Conservation (phyloP, 2,888 invertebrate species). For the Flexamia atlantica region DNA sequence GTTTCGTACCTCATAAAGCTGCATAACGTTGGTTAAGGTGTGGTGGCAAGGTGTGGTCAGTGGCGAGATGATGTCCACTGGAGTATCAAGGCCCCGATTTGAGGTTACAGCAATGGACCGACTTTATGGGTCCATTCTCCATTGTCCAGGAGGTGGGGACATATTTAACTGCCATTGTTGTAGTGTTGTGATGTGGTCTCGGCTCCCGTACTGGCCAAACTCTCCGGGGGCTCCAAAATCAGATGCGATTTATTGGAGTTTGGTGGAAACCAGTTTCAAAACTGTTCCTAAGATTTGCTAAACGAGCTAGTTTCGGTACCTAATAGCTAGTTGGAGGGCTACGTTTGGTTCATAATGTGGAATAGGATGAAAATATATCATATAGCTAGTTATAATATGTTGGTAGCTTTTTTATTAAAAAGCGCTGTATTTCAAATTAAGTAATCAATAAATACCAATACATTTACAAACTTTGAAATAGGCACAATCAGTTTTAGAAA, state of each 20-base stretch:
- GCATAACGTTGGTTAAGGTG: no score
- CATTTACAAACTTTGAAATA: no score
- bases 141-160: constrained; percentile 48
- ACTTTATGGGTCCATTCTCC: constrained; percentile 55
- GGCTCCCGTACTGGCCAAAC: constrained; percentile 18
- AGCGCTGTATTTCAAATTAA: no score
- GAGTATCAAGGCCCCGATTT: constrained; percentile 23
- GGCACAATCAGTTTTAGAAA: no score
- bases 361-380: no score
- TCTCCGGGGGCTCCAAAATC: background rate
- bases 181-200: constrained; percentile 22
- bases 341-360: no score
- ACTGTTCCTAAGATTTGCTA: background rate
- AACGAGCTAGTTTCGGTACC: no score
- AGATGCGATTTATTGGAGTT: constrained; percentile 10
- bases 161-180: constrained; percentile 53
- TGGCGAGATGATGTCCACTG: background rate
- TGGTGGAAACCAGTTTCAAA: constrained; percentile 13
- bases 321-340: no score
- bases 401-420: no score
- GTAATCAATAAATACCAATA: no score
- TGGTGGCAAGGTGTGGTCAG: background rate
- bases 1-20: no score
- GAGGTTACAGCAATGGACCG: constrained; percentile 33
- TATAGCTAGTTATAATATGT: no score